phyloP scores from a whole-genome alignment of 2,888 invertebrate genomes.

The Cylloceria caligata region DNA sequence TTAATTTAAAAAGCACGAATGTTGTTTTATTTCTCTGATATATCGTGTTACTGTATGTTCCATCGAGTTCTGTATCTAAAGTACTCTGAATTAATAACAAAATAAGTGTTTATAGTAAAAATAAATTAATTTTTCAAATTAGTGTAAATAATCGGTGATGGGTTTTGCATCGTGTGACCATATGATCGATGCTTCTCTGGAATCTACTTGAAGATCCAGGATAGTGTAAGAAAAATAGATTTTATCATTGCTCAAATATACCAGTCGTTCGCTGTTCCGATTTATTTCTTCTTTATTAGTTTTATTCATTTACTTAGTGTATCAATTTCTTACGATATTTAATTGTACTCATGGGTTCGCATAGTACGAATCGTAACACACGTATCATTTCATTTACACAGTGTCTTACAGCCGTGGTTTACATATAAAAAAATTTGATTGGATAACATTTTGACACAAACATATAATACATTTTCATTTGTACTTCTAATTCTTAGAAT shows the following conservation, averaged over 20 bases:
- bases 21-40: constrained; percentile 8
- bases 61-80: not conserved
- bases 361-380: no score
- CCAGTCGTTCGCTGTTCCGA: constrained; percentile 24
- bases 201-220: constrained; percentile 22
- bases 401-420: no score
- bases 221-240: constrained; percentile 33
- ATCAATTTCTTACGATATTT: not conserved
- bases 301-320: constrained; percentile 10
- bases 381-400: no score
- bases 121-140: not conserved
- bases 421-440: no score
- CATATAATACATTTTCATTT: no score
- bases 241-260: constrained; percentile 28
- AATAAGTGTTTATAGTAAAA: constrained; percentile 5
- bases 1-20: not conserved
- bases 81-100: not conserved
- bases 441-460: no score
- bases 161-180: not conserved
- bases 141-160: not conserved
- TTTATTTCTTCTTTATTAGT: constrained; percentile 46
- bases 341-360: not conserved
- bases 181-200: constrained; percentile 3
- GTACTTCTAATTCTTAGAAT: no score
- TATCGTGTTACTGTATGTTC: constrained; percentile 24